phyloP scores from a whole-genome alignment of 1,140 invertebrate species.

The Andrena cerasifolii region DNA sequence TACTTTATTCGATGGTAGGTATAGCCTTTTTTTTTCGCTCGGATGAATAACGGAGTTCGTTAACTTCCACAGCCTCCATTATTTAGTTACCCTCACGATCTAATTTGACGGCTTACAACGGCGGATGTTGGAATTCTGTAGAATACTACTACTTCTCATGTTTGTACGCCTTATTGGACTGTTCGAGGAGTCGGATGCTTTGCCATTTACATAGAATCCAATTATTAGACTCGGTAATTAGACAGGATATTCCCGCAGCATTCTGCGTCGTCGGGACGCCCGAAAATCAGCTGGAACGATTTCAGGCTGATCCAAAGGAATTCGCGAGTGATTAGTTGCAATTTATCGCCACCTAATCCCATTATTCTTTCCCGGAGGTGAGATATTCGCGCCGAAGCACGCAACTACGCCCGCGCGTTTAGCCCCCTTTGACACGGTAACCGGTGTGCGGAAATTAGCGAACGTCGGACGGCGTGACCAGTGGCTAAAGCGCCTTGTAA shows the following conservation, averaged over 20 bases:
- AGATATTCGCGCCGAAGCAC: background rate
- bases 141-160: too few relatives aligned
- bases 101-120: background rate
- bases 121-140: too few relatives aligned
- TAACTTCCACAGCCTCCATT: background rate
- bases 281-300: too few relatives aligned
- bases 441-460: too few relatives aligned
- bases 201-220: too few relatives aligned
- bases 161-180: background rate
- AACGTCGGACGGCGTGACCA: conserved; percentile 15
- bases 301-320: background rate
- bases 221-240: too few relatives aligned
- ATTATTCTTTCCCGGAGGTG: background rate
- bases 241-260: too few relatives aligned
- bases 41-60: conserved; percentile 11
- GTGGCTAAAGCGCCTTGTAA: conserved; percentile 3
- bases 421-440: conserved; percentile 25
- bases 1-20: background rate
- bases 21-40: background rate
- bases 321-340: background rate
- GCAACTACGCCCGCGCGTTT: too few relatives aligned
- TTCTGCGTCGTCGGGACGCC: too few relatives aligned
- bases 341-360: background rate
- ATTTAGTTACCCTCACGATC: background rate
- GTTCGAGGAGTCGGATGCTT: background rate